These are phyloP conservation scores for Cairina moschata DNA, from an alignment of 2,113 vertebrate genomes.

Conservation along the genomic window DNA sequence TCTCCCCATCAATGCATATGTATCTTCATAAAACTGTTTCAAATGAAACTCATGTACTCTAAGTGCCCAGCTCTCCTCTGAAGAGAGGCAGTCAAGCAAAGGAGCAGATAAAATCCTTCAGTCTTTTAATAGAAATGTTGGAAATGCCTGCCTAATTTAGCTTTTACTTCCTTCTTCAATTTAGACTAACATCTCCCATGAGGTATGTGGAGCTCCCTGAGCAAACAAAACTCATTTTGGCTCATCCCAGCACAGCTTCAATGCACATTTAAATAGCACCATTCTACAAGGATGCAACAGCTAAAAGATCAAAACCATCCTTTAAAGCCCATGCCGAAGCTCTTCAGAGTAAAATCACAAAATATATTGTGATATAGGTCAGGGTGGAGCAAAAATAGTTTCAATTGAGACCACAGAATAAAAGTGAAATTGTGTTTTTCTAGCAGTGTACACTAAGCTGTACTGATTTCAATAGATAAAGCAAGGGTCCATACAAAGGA, in stretches of 20 bases:
- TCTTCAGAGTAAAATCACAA: neutral
- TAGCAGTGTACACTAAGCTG: neutral
- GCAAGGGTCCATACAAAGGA: neutral
- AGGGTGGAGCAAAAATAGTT: neutral
- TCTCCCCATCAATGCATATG: neutral
- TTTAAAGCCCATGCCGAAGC: neutral
- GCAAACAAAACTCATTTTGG: conserved; percentile 3
- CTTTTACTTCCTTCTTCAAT: conserved; percentile 50
- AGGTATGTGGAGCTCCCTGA: neutral
- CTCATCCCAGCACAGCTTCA: neutral
- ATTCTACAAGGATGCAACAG: neutral
- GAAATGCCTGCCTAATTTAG: conserved; percentile 59
- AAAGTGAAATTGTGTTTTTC: neutral
- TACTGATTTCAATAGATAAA: neutral
- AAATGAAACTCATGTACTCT: neutral
- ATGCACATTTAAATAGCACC: neutral
- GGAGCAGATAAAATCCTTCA: conserved; percentile 38
- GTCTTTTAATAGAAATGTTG: conserved; percentile 41
- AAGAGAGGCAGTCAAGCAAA: neutral
- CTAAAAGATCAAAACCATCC: neutral
- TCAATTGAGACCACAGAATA: neutral
- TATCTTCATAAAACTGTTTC: neutral
- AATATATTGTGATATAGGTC: neutral
- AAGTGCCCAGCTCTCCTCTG: neutral
- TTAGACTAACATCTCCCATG: conserved; percentile 22